These are phyloP conservation scores for Danaus plexippus DNA, from an alignment of 1,140 invertebrate genomes.

Conservation along the genomic window DNA sequence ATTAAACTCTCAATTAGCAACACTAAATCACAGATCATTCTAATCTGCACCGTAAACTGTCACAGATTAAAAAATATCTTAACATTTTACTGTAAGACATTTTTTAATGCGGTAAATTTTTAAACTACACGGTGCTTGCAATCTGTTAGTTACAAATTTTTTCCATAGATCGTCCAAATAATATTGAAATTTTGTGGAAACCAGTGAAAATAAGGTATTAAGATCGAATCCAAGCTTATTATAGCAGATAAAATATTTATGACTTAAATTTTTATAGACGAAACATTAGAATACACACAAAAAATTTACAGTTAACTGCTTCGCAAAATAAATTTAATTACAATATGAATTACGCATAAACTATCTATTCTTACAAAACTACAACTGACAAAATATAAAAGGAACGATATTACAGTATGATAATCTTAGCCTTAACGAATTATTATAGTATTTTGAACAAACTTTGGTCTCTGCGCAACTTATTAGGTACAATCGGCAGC, in stretches of 20 bases:
- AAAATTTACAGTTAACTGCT: slow-evolving; percentile 9
- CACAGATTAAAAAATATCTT: slow-evolving; percentile 3
- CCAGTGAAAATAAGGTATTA: neutral
- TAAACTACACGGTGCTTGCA: no score
- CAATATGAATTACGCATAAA: slow-evolving; percentile 10
- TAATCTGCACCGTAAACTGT: slow-evolving; percentile 30
- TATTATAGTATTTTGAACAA: slow-evolving; percentile 25
- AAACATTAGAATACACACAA: slow-evolving; percentile 6
- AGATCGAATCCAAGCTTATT: slow-evolving; percentile 2
- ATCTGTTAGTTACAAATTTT: no score
- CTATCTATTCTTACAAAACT: slow-evolving; percentile 21
- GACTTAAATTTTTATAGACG: neutral
- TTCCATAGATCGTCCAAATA: no score
- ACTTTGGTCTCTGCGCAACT: slow-evolving; percentile 23
- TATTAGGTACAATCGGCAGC: slow-evolving; percentile 1
- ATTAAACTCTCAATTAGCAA: slow-evolving; percentile 32
- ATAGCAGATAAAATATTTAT: no score
- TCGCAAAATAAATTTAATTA: slow-evolving; percentile 12
- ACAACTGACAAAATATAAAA: slow-evolving; percentile 20
- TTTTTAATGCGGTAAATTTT: no score
- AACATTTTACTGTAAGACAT: no score
- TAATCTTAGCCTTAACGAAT: slow-evolving; percentile 22
- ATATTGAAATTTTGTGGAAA: no score
- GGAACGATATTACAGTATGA: slow-evolving; percentile 25
- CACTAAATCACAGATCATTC: slow-evolving; percentile 51